phyloP scores from a whole-genome alignment of 2,113 vertebrate species.

The Pteruthius melanotis region DNA sequence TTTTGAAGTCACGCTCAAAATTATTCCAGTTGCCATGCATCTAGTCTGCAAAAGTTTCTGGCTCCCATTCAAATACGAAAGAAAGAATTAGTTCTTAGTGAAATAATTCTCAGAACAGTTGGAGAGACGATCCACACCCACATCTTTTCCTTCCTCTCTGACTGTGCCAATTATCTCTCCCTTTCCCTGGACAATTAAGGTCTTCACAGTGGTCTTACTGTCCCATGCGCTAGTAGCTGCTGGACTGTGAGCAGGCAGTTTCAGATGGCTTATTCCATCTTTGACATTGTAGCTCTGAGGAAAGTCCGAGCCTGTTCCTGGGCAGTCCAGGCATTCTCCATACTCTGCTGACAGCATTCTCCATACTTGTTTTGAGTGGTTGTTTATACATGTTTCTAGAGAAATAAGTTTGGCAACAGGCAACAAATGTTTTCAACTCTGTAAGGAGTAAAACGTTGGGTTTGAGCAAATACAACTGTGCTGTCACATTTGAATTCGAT shows the following conservation, averaged over 20 bases:
- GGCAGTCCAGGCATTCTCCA: background rate
- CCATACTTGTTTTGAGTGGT: background rate
- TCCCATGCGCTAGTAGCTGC: background rate
- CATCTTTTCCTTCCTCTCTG: slow-evolving; percentile 51
- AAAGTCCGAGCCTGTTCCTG: background rate
- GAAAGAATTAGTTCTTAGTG: slow-evolving; percentile 32
- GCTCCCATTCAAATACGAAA: slow-evolving; percentile 36
- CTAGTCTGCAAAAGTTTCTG: slow-evolving; percentile 16
- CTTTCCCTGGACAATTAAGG: background rate
- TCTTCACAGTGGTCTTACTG: slow-evolving; percentile 24
- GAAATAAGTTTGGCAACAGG: background rate
- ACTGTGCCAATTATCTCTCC: slow-evolving; percentile 9
- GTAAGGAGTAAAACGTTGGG: background rate
- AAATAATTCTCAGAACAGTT: slow-evolving; percentile 48
- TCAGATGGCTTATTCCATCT: background rate
- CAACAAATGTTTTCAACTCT: background rate
- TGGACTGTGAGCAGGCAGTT: background rate
- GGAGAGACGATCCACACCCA: slow-evolving; percentile 47
- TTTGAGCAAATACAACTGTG: slow-evolving; percentile 30
- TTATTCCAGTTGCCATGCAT: slow-evolving; percentile 24
- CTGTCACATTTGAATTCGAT: background rate
- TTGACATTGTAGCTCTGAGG: background rate
- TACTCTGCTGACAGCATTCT: background rate
- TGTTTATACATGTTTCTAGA: slow-evolving; percentile 32
- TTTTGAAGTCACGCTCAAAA: background rate